Evolutionary conservation across 2,888 invertebrate genomes (phyloP), one percentile per base, ranked within the genome.

Genomic region (Gisinianus flammeolus): DNA sequence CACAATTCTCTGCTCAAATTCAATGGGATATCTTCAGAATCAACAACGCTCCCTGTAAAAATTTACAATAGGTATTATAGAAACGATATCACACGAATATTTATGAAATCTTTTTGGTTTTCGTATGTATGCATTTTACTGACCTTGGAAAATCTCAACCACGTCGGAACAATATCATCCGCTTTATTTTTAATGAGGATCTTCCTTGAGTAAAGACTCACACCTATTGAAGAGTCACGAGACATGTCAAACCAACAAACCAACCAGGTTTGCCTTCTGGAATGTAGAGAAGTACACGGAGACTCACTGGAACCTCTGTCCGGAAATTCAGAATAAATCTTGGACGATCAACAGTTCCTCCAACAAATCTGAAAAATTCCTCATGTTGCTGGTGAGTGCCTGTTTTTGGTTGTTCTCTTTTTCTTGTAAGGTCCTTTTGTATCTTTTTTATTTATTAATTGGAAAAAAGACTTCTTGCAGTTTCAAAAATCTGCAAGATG

Each of bases 11-110:
- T 90, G 87, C 97, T 98, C 80, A 98, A 90, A 90, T 98, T 98
- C 77, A 98, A 89, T 62, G 98, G 98, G 89, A 98, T 97, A 88
- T 98, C 98, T 89, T 98, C 98, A 0, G 97, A 97, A 89, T 98
- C 98, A 22, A 98, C 96, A 35, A 98, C 97, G 86, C 97, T 92
- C 44, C 12, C 91, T 30, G 35, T 16, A 19, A 56, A 22, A 69
- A 24, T 69, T 54, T 35, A 24, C 2, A 71, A 1, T 44, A 44
- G 12, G 19, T 12, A 8, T 35, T 24, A 6, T 62, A 24, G 62
- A 31, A 77, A 81, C 84, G 86, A 91, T 92, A 98, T n/a, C n/a
- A n/a, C n/a, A n/a, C n/a, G n/a, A n/a, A n/a, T n/a, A n/a, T n/a
- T n/a, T n/a, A n/a, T n/a, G n/a, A n/a, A n/a, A n/a, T n/a, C n/a